A percentile compares a stretch with the other conserved stretches of the same genome.
Evolutionary conservation across 2,888 invertebrate species (phyloP).

Genomic region (Drosophila mettleri): DNA sequence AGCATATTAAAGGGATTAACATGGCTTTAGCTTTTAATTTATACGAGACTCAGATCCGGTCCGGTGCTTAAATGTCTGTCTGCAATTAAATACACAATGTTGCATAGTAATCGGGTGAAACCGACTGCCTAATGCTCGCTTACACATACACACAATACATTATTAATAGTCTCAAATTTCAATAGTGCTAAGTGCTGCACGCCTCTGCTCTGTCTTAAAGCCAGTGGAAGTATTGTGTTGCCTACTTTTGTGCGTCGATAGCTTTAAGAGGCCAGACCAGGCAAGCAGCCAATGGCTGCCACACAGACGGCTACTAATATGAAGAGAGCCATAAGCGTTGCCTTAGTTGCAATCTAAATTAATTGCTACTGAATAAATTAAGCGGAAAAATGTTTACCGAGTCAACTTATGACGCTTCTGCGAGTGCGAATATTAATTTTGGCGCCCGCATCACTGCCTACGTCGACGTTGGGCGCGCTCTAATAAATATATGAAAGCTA

Average conservation of each 20-base stretch:
- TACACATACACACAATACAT: no score
- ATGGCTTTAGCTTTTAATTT: slow-evolving; percentile 81
- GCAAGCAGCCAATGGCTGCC: neutral
- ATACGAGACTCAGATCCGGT: slow-evolving; percentile 44
- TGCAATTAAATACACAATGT: slow-evolving; percentile 28
- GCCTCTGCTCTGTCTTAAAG: slow-evolving; percentile 56
- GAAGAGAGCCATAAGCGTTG: slow-evolving; percentile 40
- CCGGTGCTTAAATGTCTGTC: slow-evolving; percentile 10
- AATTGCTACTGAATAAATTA: slow-evolving; percentile 79
- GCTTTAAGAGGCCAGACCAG: slow-evolving; percentile 21
- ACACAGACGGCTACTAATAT: neutral
- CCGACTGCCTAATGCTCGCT: neutral
- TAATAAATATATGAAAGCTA: slow-evolving; percentile 55
- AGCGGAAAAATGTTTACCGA: slow-evolving; percentile 77
- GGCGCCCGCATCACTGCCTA: slow-evolving; percentile 33
- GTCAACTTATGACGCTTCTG: slow-evolving; percentile 75
- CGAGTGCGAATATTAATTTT: slow-evolving; percentile 77
- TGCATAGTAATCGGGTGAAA: neutral
- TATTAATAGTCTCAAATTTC: no score
- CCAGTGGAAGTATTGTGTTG: slow-evolving; percentile 16
- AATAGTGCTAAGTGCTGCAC: neutral
- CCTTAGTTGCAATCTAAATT: slow-evolving; percentile 79
- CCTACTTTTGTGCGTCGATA: slow-evolving; percentile 42
- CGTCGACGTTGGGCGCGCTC: slow-evolving; percentile 33
- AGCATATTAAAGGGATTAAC: slow-evolving; percentile 80